phyloP scores from a whole-genome alignment of 2,113 vertebrate species.

The Ochotona princeps region DNA sequence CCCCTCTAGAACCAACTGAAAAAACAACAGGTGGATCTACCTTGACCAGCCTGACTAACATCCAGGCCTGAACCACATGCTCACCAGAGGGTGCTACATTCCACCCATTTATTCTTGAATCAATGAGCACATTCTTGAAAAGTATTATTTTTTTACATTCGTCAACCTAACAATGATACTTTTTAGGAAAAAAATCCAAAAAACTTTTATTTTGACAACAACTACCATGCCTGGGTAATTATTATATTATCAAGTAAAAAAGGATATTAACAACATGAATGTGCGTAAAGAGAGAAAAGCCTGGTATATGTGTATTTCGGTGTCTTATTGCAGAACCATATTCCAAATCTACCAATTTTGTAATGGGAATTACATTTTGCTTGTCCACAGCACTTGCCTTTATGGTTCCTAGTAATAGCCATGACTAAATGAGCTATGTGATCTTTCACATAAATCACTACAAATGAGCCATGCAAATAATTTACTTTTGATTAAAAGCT shows the following conservation, averaged over 20 bases:
- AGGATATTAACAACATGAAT: not conserved
- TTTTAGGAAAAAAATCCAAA: constrained; percentile 46
- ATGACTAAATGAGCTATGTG: not conserved
- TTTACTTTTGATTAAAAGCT: not conserved
- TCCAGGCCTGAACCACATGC: no score
- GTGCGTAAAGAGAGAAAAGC: constrained; percentile 14
- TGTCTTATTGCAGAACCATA: not conserved
- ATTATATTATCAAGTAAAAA: constrained; percentile 40
- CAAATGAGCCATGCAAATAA: not conserved
- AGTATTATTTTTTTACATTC: constrained; percentile 53
- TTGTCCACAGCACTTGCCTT: not conserved
- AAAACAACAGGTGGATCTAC: no score
- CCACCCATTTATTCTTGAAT: constrained; percentile 68
- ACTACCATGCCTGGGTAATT: constrained; percentile 39
- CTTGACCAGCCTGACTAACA: no score
- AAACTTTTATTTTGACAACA: constrained; percentile 26
- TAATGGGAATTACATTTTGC: not conserved
- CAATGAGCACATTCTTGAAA: constrained; percentile 23
- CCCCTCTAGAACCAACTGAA: no score
- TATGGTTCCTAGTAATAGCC: not conserved
- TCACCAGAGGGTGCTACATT: no score
- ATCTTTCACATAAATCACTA: not conserved
- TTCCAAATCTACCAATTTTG: not conserved
- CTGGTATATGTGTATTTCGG: not conserved
- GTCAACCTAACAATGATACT: constrained; percentile 19